These are phyloP conservation scores for Bryconaethiops microstoma DNA, from an alignment of 2,797 vertebrate species.

Conservation along the genomic window DNA sequence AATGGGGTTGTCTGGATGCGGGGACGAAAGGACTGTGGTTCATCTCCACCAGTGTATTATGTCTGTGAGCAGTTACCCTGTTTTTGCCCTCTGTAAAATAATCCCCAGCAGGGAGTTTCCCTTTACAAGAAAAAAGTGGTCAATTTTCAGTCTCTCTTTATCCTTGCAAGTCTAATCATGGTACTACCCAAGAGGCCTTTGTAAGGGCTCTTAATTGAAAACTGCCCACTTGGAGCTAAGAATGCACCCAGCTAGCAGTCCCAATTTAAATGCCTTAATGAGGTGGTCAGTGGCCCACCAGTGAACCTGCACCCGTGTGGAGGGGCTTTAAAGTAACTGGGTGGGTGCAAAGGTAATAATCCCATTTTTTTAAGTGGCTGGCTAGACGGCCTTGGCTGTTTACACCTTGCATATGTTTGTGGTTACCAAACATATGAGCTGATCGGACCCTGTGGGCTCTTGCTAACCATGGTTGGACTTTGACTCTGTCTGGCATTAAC, in stretches of 20 bases:
- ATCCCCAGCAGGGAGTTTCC: background rate
- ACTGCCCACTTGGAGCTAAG: background rate
- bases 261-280: constrained; percentile 9
- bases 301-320: constrained; percentile 29
- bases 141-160: background rate
- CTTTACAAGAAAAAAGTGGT: background rate
- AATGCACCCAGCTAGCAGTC: background rate
- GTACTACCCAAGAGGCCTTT: constrained; percentile 18
- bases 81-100: background rate
- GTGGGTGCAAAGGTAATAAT: constrained; percentile 26
- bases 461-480: constrained; percentile 10
- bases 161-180: background rate
- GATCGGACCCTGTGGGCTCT: background rate
- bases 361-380: constrained; percentile 1
- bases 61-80: background rate
- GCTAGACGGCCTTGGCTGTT: constrained; percentile 7
- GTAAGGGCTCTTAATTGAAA: constrained; percentile 2
- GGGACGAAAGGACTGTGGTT: background rate
- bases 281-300: constrained; percentile 26
- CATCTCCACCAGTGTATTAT: background rate
- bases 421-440: constrained; percentile 12
- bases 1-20: too few species aligned
- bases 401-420: constrained; percentile 21
- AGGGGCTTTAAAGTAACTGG: constrained; percentile 16
- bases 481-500: constrained; percentile 1